Evolutionary conservation across 2,888 invertebrate species (phyloP).

Genomic region (Carcina quercana): DNA sequence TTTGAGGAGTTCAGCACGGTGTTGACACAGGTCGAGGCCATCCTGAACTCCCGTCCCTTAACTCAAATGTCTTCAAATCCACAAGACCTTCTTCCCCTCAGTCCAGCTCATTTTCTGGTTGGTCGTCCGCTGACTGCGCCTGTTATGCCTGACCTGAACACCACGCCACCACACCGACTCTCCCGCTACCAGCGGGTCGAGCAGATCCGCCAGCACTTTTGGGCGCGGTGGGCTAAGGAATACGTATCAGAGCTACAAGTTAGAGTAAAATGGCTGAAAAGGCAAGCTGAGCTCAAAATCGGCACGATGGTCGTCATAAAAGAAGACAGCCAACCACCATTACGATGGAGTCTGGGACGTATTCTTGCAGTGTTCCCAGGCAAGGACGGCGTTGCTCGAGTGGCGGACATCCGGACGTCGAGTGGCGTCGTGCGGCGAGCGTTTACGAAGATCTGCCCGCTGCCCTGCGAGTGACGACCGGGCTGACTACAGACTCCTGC

Average conservation of each 20-base stretch:
- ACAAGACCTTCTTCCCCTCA: constrained; percentile 12
- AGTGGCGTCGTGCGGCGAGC: constrained; percentile 8
- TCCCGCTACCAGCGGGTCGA: constrained; percentile 12
- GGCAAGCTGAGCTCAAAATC: constrained; percentile 4
- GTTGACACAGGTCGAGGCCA: neutral
- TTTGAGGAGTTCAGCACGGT: constrained; percentile 1
- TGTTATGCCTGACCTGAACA: constrained; percentile 3
- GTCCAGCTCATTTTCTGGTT: constrained; percentile 1
- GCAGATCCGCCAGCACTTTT: constrained; percentile 12
- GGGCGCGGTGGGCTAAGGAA: constrained; percentile 15
- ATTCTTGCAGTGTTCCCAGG: constrained; percentile 6
- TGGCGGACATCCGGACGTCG: constrained; percentile 8
- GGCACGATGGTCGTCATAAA: constrained; percentile 12
- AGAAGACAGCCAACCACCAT: constrained; percentile 11
- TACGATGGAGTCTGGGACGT: constrained; percentile 15
- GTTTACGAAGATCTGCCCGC: constrained; percentile 2
- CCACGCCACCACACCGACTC: constrained; percentile 5
- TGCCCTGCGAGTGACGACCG: too few relatives aligned
- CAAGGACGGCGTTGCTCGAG: constrained; percentile 10
- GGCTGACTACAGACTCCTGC: too few relatives aligned
- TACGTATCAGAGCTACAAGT: constrained; percentile 12
- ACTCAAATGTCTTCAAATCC: constrained; percentile 10
- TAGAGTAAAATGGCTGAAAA: constrained; percentile 11
- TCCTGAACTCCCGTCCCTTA: constrained; percentile 4
- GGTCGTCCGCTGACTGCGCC: constrained; percentile 6